Evolutionary conservation across 2,888 invertebrate species (phyloP).

Genomic region (Uloborus plumipes): DNA sequence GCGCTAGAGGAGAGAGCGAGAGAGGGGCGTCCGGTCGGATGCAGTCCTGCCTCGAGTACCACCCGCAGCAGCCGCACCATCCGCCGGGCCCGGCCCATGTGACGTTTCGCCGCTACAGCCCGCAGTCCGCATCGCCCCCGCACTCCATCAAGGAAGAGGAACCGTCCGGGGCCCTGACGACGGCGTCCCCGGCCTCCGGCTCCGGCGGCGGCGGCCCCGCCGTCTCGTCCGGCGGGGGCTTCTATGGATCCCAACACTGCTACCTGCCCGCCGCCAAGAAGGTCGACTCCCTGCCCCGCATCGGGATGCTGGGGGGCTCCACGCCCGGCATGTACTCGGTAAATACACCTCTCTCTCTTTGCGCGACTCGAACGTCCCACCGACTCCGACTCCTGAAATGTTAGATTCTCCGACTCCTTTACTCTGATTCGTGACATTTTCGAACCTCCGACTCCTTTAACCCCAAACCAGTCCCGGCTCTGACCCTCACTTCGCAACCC

Average conservation of each 20-base stretch:
- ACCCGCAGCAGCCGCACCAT: conserved; percentile 16
- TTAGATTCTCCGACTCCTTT: too few species aligned
- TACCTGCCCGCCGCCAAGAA: conserved; percentile 58
- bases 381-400: too few species aligned
- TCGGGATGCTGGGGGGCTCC: conserved; percentile 63
- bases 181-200: conserved; percentile 52
- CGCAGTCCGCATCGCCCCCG: conserved; percentile 38
- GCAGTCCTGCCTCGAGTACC: conserved; percentile 65
- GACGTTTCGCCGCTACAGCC: conserved; percentile 57
- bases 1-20: neutral
- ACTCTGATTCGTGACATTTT: too few species aligned
- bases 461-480: too few species aligned
- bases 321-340: conserved; percentile 65
- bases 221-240: conserved; percentile 59
- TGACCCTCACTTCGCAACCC: too few species aligned
- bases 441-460: too few species aligned
- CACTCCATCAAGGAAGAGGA: conserved; percentile 61
- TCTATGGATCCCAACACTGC: conserved; percentile 60
- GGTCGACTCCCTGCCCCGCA: conserved; percentile 56
- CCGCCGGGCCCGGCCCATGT: conserved; percentile 46
- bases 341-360: conserved; percentile 42
- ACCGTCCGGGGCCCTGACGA: conserved; percentile 59
- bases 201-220: conserved; percentile 39
- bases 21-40: conserved; percentile 41
- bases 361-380: too few species aligned